Percentiles rank a stretch among this genome's conserved stretches.
Evolutionary conservation across 1,140 invertebrate species (phyloP).

Genomic region (Eumaeus atala): DNA sequence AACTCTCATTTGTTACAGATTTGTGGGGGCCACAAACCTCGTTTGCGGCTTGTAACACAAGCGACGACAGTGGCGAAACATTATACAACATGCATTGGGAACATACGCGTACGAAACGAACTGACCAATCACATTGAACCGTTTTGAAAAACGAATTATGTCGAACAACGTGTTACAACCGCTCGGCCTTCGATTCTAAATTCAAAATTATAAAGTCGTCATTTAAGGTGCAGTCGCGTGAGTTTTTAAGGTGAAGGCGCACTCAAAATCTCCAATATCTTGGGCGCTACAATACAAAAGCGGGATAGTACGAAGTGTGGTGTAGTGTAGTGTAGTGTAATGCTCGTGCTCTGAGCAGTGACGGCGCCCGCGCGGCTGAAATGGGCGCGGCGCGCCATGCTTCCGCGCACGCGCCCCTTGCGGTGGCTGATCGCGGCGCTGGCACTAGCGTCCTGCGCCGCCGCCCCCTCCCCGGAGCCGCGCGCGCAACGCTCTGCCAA

Average conservation of each 20-base stretch:
- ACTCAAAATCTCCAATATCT: neutral
- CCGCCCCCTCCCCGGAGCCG: constrained; percentile 62
- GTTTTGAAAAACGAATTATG: too few species aligned
- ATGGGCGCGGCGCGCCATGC: constrained; percentile 68
- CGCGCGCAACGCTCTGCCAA: constrained; percentile 80
- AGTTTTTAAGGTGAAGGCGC: too few species aligned
- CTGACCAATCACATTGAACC: neutral
- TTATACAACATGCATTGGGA: constrained; percentile 28
- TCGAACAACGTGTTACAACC: too few species aligned
- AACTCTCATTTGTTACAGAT: constrained; percentile 57
- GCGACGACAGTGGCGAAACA: constrained; percentile 28
- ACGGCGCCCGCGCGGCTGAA: constrained; percentile 64
- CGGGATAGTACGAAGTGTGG: constrained; percentile 14
- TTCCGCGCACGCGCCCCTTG: constrained; percentile 58
- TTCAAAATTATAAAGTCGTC: too few species aligned
- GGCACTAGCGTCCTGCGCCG: constrained; percentile 56
- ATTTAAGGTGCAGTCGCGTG: too few species aligned
- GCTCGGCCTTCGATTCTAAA: too few species aligned
- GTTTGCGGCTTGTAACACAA: constrained; percentile 39
- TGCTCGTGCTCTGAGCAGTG: constrained; percentile 53
- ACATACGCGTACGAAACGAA: constrained; percentile 4
- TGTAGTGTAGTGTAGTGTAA: constrained; percentile 30
- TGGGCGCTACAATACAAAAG: constrained; percentile 16
- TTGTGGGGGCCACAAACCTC: constrained; percentile 41
- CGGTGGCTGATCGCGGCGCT: constrained; percentile 59